Conservation (phyloP, 2,888 invertebrate species). For the Epinotia nisella region DNA sequence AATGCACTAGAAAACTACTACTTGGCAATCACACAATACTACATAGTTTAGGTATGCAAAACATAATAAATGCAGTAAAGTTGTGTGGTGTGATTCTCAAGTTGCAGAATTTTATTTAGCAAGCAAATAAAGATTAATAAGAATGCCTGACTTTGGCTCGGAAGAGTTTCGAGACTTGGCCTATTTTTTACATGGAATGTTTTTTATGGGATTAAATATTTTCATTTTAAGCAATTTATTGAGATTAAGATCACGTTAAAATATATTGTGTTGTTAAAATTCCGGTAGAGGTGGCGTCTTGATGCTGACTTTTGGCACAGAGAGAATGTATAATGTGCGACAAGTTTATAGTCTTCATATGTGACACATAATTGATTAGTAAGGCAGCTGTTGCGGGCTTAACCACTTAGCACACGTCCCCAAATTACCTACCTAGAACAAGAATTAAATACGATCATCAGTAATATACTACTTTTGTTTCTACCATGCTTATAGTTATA, state of each 20-base stretch:
- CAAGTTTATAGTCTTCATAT: constrained; percentile 78
- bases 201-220: constrained; percentile 72
- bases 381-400: constrained; percentile 74
- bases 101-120: no score
- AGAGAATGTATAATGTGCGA: constrained; percentile 71
- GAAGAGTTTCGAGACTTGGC: no score
- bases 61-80: no score
- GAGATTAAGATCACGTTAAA: constrained; percentile 76
- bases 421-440: constrained; percentile 49
- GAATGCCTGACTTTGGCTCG: no score
- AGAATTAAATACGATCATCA: constrained; percentile 25
- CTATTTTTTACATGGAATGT: no score
- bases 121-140: no score
- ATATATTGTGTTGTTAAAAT: constrained; percentile 82
- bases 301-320: constrained; percentile 80
- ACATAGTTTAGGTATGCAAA: no score
- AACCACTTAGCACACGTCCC: constrained; percentile 66
- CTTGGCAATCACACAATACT: no score
- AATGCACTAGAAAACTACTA: no score
- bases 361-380: constrained; percentile 76
- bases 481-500: no score
- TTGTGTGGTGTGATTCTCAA: no score
- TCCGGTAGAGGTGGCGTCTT: constrained; percentile 63
- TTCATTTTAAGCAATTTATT: constrained; percentile 78
- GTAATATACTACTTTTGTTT: neutral